phyloP scores from a whole-genome alignment of 2,888 invertebrate species.

The Keiferia lycopersicella region DNA sequence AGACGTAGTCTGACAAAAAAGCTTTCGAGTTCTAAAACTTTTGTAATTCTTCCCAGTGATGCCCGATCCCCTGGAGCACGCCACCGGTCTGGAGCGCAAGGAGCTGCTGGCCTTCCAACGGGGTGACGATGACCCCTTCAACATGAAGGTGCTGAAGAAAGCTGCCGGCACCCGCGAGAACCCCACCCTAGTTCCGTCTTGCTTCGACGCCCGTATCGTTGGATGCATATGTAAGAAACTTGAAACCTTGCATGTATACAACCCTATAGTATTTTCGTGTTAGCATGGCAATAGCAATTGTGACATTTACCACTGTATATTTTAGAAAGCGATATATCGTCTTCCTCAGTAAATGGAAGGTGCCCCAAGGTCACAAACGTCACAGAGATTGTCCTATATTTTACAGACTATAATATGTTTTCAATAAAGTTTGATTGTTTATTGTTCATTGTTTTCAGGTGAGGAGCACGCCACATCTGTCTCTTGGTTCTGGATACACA shows the following conservation, averaged over 20 bases:
- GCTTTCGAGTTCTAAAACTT: neutral
- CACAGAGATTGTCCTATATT: too few species aligned
- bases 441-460: conserved; percentile 67
- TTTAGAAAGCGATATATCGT: too few species aligned
- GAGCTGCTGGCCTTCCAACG: conserved; percentile 92
- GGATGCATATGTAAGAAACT: conserved; percentile 92
- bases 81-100: conserved; percentile 95
- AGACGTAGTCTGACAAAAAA: too few species aligned
- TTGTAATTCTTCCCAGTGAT: conserved; percentile 77
- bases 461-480: conserved; percentile 95
- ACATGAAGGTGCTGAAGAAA: conserved; percentile 91
- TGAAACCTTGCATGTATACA: neutral
- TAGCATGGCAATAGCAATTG: too few species aligned
- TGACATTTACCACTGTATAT: too few species aligned
- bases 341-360: too few species aligned
- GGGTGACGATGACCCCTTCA: conserved; percentile 94
- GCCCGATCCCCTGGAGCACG: conserved; percentile 95
- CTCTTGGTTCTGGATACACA: conserved; percentile 97
- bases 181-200: conserved; percentile 95
- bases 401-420: too few species aligned
- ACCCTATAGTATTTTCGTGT: too few species aligned
- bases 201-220: conserved; percentile 93
- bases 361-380: too few species aligned
- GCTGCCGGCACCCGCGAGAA: conserved; percentile 90
- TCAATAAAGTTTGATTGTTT: conserved; percentile 23